Evolutionary conservation across 2,113 vertebrate genomes (phyloP).

Genomic region (Etia nguti): DNA sequence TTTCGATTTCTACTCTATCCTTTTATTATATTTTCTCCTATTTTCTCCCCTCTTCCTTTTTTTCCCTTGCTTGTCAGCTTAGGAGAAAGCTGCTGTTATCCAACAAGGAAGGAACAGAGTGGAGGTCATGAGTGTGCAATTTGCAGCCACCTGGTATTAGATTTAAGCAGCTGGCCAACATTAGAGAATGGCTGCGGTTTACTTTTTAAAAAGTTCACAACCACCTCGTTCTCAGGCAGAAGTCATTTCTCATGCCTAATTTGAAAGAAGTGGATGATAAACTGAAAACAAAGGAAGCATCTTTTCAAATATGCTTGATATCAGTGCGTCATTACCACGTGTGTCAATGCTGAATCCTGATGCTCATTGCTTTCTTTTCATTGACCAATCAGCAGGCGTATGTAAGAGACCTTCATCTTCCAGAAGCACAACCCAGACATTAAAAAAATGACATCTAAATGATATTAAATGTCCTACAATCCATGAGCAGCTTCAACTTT

Average conservation of each 20-base stretch:
- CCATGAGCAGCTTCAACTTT: neutral
- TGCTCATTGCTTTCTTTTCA: neutral
- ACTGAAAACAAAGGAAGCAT: neutral
- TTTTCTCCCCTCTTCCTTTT: accelerated
- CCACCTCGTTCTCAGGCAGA: neutral
- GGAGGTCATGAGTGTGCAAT: neutral
- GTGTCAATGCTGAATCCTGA: neutral
- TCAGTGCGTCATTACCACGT: neutral
- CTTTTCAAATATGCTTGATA: neutral
- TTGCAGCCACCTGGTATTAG: neutral
- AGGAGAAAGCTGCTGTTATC: neutral
- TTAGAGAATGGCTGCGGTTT: neutral
- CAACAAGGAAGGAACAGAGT: neutral
- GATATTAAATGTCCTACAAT: neutral
- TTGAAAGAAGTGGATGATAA: neutral
- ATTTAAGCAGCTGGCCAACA: neutral
- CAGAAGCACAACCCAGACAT: accelerated
- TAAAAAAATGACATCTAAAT: neutral
- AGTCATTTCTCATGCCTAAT: neutral
- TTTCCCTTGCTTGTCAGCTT: accelerated
- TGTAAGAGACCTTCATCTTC: neutral
- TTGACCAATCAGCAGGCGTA: neutral
- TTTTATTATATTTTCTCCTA: neutral
- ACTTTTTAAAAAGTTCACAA: neutral
- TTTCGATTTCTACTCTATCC: neutral